Percentiles rank a stretch among this genome's conserved stretches.
Evolutionary conservation across 2,797 vertebrate species (phyloP).

Genomic region (Coregonus ussuriensis): DNA sequence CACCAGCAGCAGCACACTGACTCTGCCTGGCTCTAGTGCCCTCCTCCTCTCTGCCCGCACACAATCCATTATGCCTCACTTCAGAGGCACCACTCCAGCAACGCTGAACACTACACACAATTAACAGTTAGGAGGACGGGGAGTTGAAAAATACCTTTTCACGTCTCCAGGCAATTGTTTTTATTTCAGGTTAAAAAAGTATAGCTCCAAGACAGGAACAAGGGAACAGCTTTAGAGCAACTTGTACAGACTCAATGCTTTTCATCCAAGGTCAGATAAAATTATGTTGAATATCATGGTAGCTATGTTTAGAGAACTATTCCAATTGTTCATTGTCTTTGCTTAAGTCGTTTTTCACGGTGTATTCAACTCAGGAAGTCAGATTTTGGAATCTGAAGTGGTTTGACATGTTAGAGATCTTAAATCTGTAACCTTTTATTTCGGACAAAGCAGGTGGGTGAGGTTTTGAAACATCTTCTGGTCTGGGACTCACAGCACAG

Average conservation of each 20-base stretch:
- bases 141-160: slow-evolving; percentile 32
- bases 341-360: slow-evolving; percentile 26
- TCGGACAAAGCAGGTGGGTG: slow-evolving; percentile 15
- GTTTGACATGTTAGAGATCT: slow-evolving; percentile 25
- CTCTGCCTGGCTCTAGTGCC: slow-evolving; percentile 38
- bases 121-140: slow-evolving; percentile 43
- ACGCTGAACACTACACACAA: slow-evolving; percentile 34
- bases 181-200: slow-evolving; percentile 50
- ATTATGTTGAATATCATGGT: slow-evolving; percentile 44
- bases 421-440: slow-evolving; percentile 41
- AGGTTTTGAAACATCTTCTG: slow-evolving; percentile 33
- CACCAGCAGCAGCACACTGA: slow-evolving; percentile 14
- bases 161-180: slow-evolving; percentile 48
- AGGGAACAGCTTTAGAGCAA: slow-evolving; percentile 25
- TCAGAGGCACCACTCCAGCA: slow-evolving; percentile 58
- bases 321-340: slow-evolving; percentile 52
- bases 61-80: slow-evolving; percentile 64
- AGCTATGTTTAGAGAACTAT: slow-evolving; percentile 22
- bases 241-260: slow-evolving; percentile 25
- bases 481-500: slow-evolving; percentile 22
- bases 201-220: slow-evolving; percentile 30
- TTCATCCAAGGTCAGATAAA: slow-evolving; percentile 69
- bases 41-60: slow-evolving; percentile 58
- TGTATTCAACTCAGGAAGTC: slow-evolving; percentile 48
- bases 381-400: slow-evolving; percentile 52